phyloP scores from a whole-genome alignment of 1,140 invertebrate genomes.

The Megathymus violae region DNA sequence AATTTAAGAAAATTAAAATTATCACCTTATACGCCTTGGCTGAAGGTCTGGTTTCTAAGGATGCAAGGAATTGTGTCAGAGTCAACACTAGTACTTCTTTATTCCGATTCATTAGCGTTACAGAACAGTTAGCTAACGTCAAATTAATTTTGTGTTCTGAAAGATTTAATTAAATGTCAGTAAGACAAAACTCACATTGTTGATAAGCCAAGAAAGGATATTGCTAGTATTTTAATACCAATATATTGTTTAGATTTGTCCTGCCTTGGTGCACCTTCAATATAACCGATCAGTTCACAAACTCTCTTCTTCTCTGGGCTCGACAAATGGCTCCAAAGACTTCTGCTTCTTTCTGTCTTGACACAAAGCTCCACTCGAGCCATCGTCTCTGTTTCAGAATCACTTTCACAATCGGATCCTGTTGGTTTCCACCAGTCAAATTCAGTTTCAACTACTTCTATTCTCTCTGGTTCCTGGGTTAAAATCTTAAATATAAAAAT shows the following conservation, averaged over 20 bases:
- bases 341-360: constrained; percentile 81
- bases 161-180: constrained; percentile 49
- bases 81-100: constrained; percentile 90
- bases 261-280: constrained; percentile 65
- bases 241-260: constrained; percentile 85
- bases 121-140: constrained; percentile 89
- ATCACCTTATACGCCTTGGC: constrained; percentile 87
- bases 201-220: neutral
- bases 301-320: constrained; percentile 87
- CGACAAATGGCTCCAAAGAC: constrained; percentile 87
- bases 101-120: constrained; percentile 88
- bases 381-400: constrained; percentile 52
- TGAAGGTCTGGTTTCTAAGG: constrained; percentile 89
- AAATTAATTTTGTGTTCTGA: constrained; percentile 92
- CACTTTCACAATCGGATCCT: constrained; percentile 54
- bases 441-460: constrained; percentile 81
- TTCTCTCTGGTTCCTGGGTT: constrained; percentile 84
- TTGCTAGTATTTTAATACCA: constrained; percentile 56
- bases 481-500: constrained; percentile 84
- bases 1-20: neutral
- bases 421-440: constrained; percentile 82
- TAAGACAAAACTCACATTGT: neutral
- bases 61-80: constrained; percentile 89
- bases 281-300: constrained; percentile 86
- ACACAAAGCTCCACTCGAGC: constrained; percentile 65